Conservation (phyloP, 2,888 invertebrate genomes). For the Melieria omissa region DNA sequence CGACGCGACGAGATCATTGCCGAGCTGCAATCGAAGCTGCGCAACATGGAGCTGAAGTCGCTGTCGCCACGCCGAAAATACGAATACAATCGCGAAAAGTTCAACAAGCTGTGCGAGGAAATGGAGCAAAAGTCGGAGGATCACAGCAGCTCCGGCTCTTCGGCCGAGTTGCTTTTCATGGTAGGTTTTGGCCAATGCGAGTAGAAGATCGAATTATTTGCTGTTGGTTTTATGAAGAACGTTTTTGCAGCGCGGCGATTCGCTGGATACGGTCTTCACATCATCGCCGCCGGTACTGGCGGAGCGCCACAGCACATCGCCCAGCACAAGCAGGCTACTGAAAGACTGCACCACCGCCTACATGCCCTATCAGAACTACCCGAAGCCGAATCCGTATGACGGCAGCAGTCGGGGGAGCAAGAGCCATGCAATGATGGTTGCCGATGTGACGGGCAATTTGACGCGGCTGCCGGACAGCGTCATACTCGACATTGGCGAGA, state of each 20-base stretch:
- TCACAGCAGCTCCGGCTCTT: conserved; percentile 62
- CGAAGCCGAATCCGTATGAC: conserved; percentile 20
- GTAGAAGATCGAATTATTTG: background rate
- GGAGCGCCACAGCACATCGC: conserved; percentile 55
- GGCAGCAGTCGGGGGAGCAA: conserved; percentile 23
- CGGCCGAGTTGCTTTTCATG: conserved; percentile 67
- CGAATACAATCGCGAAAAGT: conserved; percentile 45
- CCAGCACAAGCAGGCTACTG: conserved; percentile 51
- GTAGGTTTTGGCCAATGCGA: conserved; percentile 48
- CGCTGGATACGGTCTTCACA: conserved; percentile 75
- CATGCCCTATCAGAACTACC: conserved; percentile 48
- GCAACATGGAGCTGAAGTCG: conserved; percentile 69
- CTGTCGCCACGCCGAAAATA: conserved; percentile 43
- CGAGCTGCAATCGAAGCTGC: conserved; percentile 79
- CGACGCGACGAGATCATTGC: conserved; percentile 84
- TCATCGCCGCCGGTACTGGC: conserved; percentile 69
- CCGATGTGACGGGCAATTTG: conserved; percentile 67
- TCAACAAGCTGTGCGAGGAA: conserved; percentile 49
- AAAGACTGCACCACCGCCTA: conserved; percentile 49
- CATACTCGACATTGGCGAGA: conserved; percentile 63
- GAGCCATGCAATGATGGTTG: conserved; percentile 51
- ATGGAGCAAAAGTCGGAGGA: conserved; percentile 52
- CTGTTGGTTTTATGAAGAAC: background rate
- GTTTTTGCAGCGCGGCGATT: conserved; percentile 72
- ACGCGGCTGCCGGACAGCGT: conserved; percentile 65